Base-by-base conservation (phyloP, 1,140 invertebrate species). In the Ips nitidus region DNA sequence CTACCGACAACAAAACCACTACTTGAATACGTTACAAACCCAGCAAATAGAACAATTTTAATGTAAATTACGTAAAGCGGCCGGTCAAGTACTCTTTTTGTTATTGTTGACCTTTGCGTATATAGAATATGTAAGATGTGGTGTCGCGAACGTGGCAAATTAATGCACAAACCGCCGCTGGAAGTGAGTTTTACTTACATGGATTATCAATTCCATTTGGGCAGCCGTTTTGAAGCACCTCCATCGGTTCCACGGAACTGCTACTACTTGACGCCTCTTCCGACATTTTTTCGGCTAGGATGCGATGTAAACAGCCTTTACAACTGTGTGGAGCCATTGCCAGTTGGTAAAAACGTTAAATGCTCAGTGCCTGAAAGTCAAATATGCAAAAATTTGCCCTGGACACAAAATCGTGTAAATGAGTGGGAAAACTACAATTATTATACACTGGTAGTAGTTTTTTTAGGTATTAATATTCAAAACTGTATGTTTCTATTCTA, bases 301-400 rank as follows among this genome's bases (percentile, higher is more conserved):
- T 66, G 63, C 64, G 57, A 53, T 71, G 67, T 39, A 75, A 55
- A 64, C 73, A 73, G 42, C 69, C 60, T 45, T 73, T 75, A 65
- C 71, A 73, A 52, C 62, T 74, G 60, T 74, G 69, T 8, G 71
- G 71, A 42, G 67, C 73, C 73, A 74, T 74, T 66, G n/a, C 40
- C 3, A 50, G 6, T 50, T 50, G 22, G 22, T 22, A 22, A 22
- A 22, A 22, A 22, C 22, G 22, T 22, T 22, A 22, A 22, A 22
- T 22, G 22, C 22, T 22, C 22, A 22, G 22, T 22, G 22, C 22
- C 22, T 22, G 22, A 22, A 22, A 22, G 22, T 22, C 22, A 22
- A 22, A 22, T 22, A 22, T 22, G 22, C 22, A 0, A 22, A 22
- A 22, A 22, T 22, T 22, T 22, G 22, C 22, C 22, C 22, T 22